Evolutionary conservation across 2,888 invertebrate species (phyloP).

Genomic region (Metalampra italica): DNA sequence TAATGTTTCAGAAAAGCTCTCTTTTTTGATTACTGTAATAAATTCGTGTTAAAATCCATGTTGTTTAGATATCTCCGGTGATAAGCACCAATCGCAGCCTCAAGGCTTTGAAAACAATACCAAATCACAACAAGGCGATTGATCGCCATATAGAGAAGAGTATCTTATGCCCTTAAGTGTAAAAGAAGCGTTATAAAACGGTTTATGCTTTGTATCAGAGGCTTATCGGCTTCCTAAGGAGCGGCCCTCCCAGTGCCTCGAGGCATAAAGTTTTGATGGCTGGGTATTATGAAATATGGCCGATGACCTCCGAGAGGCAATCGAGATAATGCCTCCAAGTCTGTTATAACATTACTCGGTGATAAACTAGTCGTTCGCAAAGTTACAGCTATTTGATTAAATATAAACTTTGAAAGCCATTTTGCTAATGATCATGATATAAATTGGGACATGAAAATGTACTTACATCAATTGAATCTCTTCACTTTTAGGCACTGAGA

Average conservation of each 20-base stretch:
- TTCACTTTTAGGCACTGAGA: no score
- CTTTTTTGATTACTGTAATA: neutral
- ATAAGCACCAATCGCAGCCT: neutral
- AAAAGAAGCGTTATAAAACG: conserved; percentile 43
- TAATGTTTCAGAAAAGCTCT: neutral
- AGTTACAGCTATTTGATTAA: conserved; percentile 23
- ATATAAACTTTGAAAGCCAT: conserved; percentile 16
- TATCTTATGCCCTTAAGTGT: neutral
- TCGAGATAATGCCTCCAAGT: conserved; percentile 30
- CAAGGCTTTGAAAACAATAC: neutral
- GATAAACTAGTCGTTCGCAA: conserved; percentile 20
- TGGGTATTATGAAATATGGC: conserved; percentile 33
- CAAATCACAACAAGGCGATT: neutral
- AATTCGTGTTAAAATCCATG: neutral
- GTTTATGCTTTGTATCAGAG: conserved; percentile 50
- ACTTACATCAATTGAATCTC: no score
- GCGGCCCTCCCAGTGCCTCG: conserved; percentile 20
- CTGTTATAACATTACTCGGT: conserved; percentile 16
- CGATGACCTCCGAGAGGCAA: conserved; percentile 24
- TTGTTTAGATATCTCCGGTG: neutral
- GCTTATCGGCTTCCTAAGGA: conserved; percentile 18
- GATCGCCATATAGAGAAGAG: neutral
- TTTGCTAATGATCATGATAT: conserved; percentile 9
- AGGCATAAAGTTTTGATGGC: conserved; percentile 55
- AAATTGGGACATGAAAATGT: neutral